phyloP scores from a whole-genome alignment of 1,140 invertebrate species.

The Drosophila tsacasi region DNA sequence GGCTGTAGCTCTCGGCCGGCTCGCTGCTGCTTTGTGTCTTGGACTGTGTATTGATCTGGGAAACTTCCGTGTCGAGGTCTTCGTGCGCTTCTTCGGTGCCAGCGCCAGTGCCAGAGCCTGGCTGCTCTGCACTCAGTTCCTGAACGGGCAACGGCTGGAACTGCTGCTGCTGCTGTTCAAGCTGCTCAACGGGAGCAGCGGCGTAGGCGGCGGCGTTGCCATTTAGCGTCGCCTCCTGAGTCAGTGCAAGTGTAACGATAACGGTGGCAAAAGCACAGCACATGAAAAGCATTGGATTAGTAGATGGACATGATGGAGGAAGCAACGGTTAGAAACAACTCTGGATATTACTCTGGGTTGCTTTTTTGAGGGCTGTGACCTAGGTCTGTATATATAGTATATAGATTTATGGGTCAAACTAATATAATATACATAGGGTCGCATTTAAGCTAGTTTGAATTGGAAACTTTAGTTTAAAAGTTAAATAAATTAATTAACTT shows the following conservation, averaged over 20 bases:
- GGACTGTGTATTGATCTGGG: slow-evolving; percentile 85
- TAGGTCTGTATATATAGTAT: slow-evolving; percentile 8
- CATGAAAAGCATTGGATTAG: slow-evolving; percentile 81
- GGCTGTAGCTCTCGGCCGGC: slow-evolving; percentile 82
- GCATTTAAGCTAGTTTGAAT: not conserved
- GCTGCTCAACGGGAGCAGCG: slow-evolving; percentile 32
- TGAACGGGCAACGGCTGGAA: slow-evolving; percentile 24
- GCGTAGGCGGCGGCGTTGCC: slow-evolving; percentile 60
- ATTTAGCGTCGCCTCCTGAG: slow-evolving; percentile 67
- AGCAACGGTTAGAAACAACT: slow-evolving; percentile 52
- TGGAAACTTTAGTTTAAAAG: not conserved
- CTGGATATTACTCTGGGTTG: slow-evolving; percentile 1
- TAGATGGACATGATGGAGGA: slow-evolving; percentile 67
- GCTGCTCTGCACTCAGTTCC: slow-evolving; percentile 40
- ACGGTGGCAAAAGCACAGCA: slow-evolving; percentile 62
- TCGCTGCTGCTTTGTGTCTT: slow-evolving; percentile 81
- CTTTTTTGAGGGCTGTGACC: slow-evolving; percentile 16
- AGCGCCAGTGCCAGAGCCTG: slow-evolving; percentile 25
- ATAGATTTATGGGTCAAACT: slow-evolving; percentile 5
- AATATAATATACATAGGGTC: not conserved
- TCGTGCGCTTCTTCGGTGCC: slow-evolving; percentile 78
- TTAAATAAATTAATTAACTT: too few relatives aligned
- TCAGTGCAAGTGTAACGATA: slow-evolving; percentile 51
- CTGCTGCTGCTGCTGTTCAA: slow-evolving; percentile 23
- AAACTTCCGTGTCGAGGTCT: slow-evolving; percentile 85